phyloP scores from a whole-genome alignment of 2,888 invertebrate genomes.

The Laothoe populi region DNA sequence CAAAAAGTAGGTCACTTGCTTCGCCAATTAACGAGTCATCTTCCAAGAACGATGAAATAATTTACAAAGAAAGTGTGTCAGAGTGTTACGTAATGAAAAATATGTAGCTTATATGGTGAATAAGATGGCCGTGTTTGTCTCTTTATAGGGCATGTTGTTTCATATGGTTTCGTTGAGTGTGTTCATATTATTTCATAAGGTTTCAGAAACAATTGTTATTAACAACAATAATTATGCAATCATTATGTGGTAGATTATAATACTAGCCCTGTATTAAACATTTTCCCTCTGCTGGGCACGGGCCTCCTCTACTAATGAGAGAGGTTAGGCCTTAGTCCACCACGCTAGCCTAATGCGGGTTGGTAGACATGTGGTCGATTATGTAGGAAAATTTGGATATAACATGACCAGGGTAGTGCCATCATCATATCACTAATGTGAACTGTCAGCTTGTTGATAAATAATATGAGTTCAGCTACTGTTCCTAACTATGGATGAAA shows the following conservation, averaged over 20 bases:
- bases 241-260: too few relatives aligned
- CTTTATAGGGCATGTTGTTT: constrained; percentile 6
- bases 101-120: constrained; percentile 1
- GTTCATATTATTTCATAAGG: background rate
- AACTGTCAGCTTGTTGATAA: background rate
- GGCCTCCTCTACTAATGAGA: too few relatives aligned
- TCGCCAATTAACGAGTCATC: constrained; percentile 16
- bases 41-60: constrained; percentile 5
- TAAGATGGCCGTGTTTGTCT: background rate
- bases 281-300: too few relatives aligned
- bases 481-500: constrained; percentile 13
- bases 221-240: too few relatives aligned
- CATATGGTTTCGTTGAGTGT: background rate
- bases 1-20: background rate
- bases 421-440: too few relatives aligned
- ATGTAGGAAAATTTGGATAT: too few relatives aligned
- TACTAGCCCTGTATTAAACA: too few relatives aligned
- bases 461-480: background rate
- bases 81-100: background rate
- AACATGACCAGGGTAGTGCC: too few relatives aligned
- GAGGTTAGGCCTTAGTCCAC: too few relatives aligned
- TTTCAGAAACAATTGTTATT: too few relatives aligned
- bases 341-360: background rate
- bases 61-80: constrained; percentile 12
- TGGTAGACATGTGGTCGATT: too few relatives aligned